Evolutionary conservation across 64 coral and sea anemone genomes (phyloP).

Genomic region (Montipora efflorescens): DNA sequence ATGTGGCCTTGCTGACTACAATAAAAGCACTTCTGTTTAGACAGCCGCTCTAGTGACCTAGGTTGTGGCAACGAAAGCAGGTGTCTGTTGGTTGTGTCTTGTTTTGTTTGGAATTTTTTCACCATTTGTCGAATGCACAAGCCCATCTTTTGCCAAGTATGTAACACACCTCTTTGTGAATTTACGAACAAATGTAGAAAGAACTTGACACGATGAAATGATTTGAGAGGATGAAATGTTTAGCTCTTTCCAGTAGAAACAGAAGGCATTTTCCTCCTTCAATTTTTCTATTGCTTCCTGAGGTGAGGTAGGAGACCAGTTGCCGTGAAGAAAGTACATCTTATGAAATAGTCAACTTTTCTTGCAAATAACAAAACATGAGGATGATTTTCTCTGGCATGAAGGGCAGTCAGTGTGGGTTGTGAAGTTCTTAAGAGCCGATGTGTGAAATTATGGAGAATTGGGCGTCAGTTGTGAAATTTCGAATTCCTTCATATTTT

Average conservation of each 20-base stretch:
- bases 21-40: conserved; percentile 20
- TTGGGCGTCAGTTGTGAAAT: too few species aligned
- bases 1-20: conserved; percentile 34
- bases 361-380: conserved; percentile 10
- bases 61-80: conserved; percentile 21
- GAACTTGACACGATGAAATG: not conserved
- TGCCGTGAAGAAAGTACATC: not conserved
- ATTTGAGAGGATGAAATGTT: not conserved
- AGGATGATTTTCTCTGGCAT: conserved; percentile 7
- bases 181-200: conserved; percentile 37
- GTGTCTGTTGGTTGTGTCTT: not conserved
- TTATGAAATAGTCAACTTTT: not conserved
- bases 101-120: not conserved
- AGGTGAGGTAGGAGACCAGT: conserved; percentile 6
- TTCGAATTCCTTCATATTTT: too few species aligned
- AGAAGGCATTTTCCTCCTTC: not conserved
- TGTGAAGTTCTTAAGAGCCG: not conserved
- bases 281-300: not conserved
- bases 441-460: too few species aligned
- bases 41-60: conserved; percentile 47
- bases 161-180: conserved; percentile 50
- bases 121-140: conserved; percentile 46
- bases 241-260: conserved; percentile 10
- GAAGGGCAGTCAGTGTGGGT: conserved; percentile 17
- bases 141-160: conserved; percentile 27